Base-by-base conservation (phyloP, 37 sponge, comb jelly and placozoan species). In the Hormiphora californensis region DNA sequence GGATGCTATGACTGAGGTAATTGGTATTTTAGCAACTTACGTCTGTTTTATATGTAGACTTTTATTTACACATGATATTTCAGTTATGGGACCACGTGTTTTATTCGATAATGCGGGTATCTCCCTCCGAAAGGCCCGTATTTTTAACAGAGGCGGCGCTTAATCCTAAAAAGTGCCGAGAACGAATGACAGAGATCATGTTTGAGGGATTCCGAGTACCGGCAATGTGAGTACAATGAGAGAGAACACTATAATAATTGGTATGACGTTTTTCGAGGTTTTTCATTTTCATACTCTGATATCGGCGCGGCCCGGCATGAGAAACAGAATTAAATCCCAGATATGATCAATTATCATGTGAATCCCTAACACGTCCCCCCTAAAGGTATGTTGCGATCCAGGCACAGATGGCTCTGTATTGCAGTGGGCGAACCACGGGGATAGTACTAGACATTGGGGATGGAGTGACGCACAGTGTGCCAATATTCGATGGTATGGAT, bases 1-100 rank as follows among this genome's bases (percentile, higher is more conserved):
- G 78, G 78, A 69, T 30, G 39, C 40, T 30, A 69, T 69, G 78
- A 40, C 40, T 19, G 40, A 41, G 44, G 78, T 69, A 69, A 69
- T 17, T 63, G 11, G 15, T 63, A 32, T 21, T 21, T 21, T 19
- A n/a, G n/a, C n/a, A n/a, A n/a, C n/a, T n/a, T n/a, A n/a, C n/a
- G n/a, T n/a, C n/a, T n/a, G n/a, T n/a, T n/a, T n/a, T n/a, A n/a
- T n/a, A n/a, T n/a, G n/a, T n/a, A n/a, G n/a, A n/a, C n/a, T n/a
- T n/a, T n/a, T n/a, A n/a, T n/a, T n/a, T n/a, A n/a, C n/a, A n/a
- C n/a, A n/a, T n/a, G n/a, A n/a, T n/a, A n/a, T 19, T 69, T 22
- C 44, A 69, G 78, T 22, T 69, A 5, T 69, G 78, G 78, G 43
- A 69, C 43, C 31, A 69, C 8, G 44, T 69, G 40, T 69, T 69